Base-by-base conservation (phyloP, 2,113 vertebrate species). In the Laterallus jamaicensis region DNA sequence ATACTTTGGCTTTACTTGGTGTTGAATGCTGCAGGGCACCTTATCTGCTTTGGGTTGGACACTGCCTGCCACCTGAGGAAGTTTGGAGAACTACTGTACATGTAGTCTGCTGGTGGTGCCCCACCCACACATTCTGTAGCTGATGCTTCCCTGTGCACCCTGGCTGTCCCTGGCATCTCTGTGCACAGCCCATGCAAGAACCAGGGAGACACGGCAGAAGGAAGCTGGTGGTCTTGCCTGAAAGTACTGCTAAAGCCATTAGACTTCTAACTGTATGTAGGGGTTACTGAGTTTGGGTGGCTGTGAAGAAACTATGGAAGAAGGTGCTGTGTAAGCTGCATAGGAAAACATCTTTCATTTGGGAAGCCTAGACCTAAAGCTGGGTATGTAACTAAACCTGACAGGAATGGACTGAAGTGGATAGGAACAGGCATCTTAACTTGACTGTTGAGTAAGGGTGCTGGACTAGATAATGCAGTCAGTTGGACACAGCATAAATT, bases 391-490 rank as follows among this genome's bases (percentile, higher is more conserved):
- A 10, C 29, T 24, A 40, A 54, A 24, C 31, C 3, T 56, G 4
- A 3, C 3, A 26, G n/a, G 15, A 79, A 7, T 5, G 3, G 26
- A 50, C 0, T 10, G 22, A 11, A 29, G 16, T 32, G 9, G 14
- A 5, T 15, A 15, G 54, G 44, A 64, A 1, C 4, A 25, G 26
- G 20, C 11, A 5, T 13, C 24, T 73, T 32, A 40, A 7, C 4
- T 56, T 68, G 47, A 29, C 25, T 31, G 59, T 19, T 77, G 12
- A 22, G 26, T n/a, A 2, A 25, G 31, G 22, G 64, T 12, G 2
- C 14, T 73, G 44, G 26, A 4, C 8, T 29, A n/a, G 37, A 6
- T 18, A 22, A 39, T 5, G 2, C 5, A 26, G 4, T 2, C 0
- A 4, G 37, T 55, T 9, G 5, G 4, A n/a, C 39, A 12, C 17